Evolutionary conservation across 2,113 vertebrate species (phyloP).

Genomic region (Peucedramus taeniatus): DNA sequence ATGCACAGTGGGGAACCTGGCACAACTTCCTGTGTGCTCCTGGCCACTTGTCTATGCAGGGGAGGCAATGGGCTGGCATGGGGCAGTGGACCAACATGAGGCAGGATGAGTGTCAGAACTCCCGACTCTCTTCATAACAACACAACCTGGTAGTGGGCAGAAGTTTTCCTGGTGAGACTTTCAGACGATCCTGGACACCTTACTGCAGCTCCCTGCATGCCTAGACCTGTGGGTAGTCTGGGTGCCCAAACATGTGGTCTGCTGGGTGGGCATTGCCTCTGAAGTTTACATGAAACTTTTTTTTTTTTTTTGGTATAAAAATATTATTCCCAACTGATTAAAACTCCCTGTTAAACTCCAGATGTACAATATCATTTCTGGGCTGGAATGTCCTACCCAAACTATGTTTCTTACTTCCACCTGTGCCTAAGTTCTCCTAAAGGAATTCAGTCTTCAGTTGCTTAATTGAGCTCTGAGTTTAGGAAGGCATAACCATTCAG

Average conservation of each 20-base stretch:
- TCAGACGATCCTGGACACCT: background rate
- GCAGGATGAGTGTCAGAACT: background rate
- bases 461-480: constrained; percentile 27
- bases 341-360: background rate
- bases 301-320: background rate
- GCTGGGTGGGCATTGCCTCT: background rate
- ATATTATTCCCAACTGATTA: background rate
- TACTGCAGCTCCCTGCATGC: background rate
- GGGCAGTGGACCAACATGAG: fast-evolving
- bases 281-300: background rate
- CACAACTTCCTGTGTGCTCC: fast-evolving
- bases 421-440: background rate
- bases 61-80: background rate
- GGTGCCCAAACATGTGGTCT: background rate
- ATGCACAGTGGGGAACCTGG: background rate
- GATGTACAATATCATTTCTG: background rate
- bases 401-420: background rate
- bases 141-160: fast-evolving
- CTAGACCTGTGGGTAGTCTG: fast-evolving
- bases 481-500: constrained; percentile 10
- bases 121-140: background rate
- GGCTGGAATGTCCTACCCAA: background rate
- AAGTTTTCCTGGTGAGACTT: background rate
- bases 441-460: constrained; percentile 1
- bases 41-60: fast-evolving